Conservation (phyloP, 2,888 invertebrate genomes). For the Portevinia maculata region DNA sequence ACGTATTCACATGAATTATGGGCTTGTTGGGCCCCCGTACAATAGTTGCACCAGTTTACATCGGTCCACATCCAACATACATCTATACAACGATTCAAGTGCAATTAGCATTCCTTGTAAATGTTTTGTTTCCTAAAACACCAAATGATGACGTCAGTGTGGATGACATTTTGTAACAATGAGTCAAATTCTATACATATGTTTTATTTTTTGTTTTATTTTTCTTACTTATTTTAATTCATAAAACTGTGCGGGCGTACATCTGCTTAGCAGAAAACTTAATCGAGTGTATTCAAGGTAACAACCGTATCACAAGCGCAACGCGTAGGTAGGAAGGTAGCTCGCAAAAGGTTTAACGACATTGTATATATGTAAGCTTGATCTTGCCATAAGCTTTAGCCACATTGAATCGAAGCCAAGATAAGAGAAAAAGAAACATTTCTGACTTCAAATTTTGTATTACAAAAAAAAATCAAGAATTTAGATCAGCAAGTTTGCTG, state of each 20-base stretch:
- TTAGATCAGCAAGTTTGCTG: conserved; percentile 22
- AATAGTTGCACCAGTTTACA: conserved; percentile 12
- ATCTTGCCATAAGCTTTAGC: background rate
- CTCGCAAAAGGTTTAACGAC: conserved; percentile 36
- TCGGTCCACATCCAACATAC: background rate
- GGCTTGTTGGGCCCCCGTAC: conserved; percentile 1
- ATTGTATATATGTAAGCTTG: background rate
- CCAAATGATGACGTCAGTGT: conserved; percentile 43
- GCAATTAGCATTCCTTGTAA: conserved; percentile 30
- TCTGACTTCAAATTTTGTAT: conserved; percentile 32
- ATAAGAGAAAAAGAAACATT: conserved; percentile 16
- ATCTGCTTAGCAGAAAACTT: conserved; percentile 44
- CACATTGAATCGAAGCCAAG: conserved; percentile 19
- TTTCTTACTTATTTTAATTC: conserved; percentile 20
- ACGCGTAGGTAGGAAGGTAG: conserved; percentile 47
- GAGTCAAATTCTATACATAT: conserved; percentile 1
- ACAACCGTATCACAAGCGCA: conserved; percentile 46
- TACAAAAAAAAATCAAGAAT: conserved; percentile 13
- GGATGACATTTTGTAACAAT: conserved; percentile 17
- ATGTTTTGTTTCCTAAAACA: conserved; percentile 6
- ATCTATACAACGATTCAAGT: conserved; percentile 2
- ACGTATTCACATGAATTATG: conserved; percentile 17
- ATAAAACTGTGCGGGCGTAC: conserved; percentile 60
- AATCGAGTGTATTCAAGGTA: conserved; percentile 57
- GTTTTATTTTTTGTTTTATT: background rate